Percentiles rank a stretch among this genome's conserved stretches.
Conservation (phyloP, 2,888 invertebrate genomes). For the Epinotia brunnichana region DNA sequence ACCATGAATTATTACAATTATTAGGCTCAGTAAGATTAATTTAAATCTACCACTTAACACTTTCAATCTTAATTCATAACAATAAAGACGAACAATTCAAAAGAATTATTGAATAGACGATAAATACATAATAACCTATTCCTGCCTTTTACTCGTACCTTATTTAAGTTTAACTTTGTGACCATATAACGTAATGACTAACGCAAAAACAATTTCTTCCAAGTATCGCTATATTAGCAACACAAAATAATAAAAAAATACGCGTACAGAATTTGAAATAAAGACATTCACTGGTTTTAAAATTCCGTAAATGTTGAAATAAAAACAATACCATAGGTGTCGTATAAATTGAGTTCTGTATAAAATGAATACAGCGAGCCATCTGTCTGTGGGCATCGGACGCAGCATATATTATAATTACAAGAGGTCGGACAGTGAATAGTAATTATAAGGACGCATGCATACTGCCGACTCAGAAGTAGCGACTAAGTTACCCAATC, state of each 20-base stretch:
- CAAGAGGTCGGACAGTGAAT: slow-evolving; percentile 69
- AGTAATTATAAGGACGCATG: slow-evolving; percentile 56
- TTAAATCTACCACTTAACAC: no score
- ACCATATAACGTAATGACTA: slow-evolving; percentile 58
- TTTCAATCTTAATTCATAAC: no score
- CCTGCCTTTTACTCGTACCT: no score
- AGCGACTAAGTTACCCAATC: background rate
- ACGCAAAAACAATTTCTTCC: slow-evolving; percentile 76
- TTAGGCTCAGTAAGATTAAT: no score
- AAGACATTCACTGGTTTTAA: slow-evolving; percentile 57
- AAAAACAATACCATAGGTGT: slow-evolving; percentile 74
- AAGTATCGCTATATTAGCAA: slow-evolving; percentile 75
- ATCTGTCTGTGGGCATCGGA: slow-evolving; percentile 70
- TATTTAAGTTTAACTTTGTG: background rate
- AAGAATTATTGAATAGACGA: no score
- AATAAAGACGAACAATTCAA: no score
- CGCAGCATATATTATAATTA: slow-evolving; percentile 76
- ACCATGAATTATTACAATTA: no score
- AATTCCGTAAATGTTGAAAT: slow-evolving; percentile 71
- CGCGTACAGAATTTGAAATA: slow-evolving; percentile 73
- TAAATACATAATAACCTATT: background rate
- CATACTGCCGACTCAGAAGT: slow-evolving; percentile 6
- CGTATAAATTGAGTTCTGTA: slow-evolving; percentile 70
- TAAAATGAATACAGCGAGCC: slow-evolving; percentile 65
- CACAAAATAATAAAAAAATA: slow-evolving; percentile 69